Evolutionary conservation across 2,113 vertebrate genomes (phyloP).

Genomic region (Globicephala melas): DNA sequence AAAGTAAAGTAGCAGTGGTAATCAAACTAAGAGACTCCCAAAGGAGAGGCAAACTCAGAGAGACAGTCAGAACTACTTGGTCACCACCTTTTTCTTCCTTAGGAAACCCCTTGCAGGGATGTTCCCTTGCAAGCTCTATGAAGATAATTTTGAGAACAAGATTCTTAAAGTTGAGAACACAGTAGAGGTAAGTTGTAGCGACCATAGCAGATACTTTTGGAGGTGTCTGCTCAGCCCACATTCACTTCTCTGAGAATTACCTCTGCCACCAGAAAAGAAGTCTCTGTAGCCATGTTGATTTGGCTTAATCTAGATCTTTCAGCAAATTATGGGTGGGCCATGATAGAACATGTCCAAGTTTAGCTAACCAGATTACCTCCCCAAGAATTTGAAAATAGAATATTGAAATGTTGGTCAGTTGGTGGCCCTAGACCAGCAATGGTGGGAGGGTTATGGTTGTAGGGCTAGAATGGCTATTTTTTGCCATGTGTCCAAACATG

Average conservation of each 20-base stretch:
- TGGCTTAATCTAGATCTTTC: neutral
- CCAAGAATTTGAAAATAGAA: neutral
- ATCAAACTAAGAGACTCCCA: neutral
- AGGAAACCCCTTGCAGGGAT: neutral
- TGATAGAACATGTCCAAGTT: neutral
- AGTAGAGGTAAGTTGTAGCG: neutral
- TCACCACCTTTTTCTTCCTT: neutral
- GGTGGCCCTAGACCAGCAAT: neutral
- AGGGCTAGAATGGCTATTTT: neutral
- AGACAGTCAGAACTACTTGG: neutral
- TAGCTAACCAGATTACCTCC: neutral
- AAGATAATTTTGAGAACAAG: conserved; percentile 26
- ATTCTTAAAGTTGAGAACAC: neutral
- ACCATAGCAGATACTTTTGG: neutral
- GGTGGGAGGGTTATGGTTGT: neutral
- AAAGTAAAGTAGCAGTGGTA: neutral
- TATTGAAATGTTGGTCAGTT: neutral
- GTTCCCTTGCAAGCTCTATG: neutral
- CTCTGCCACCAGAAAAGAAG: neutral
- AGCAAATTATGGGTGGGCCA: neutral
- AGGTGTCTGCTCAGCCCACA: neutral
- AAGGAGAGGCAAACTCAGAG: neutral
- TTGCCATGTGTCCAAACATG: neutral
- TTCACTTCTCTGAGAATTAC: neutral
- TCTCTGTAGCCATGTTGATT: neutral